Evolutionary conservation across 2,888 invertebrate genomes (phyloP).

Genomic region (Melanotus villosus): DNA sequence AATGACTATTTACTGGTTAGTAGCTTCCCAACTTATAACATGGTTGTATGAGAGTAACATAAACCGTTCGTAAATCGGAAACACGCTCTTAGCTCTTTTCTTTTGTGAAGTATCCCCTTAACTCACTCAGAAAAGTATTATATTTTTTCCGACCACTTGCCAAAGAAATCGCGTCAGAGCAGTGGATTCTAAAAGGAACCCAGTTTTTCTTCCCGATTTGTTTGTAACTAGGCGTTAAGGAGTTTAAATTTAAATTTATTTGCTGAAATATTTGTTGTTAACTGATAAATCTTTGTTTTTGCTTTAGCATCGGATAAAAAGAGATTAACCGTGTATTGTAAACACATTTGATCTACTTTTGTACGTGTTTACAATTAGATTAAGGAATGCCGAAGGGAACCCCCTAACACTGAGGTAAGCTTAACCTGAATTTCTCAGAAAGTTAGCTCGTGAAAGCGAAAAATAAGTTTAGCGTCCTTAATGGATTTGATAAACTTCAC

Average conservation of each 20-base stretch:
- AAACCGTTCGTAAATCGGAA: constrained; percentile 6
- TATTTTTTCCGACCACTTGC: background rate
- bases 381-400: constrained; percentile 5
- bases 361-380: background rate
- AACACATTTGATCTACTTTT: too few species aligned
- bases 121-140: constrained; percentile 4
- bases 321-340: background rate
- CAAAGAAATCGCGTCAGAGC: constrained; percentile 9
- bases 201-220: background rate
- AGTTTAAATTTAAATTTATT: too few species aligned
- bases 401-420: constrained; percentile 14
- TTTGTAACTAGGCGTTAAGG: background rate
- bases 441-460: constrained; percentile 17
- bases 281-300: too few species aligned
- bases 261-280: too few species aligned
- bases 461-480: constrained; percentile 26
- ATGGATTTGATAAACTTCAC: constrained; percentile 29
- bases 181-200: background rate
- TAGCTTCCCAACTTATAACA: background rate
- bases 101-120: constrained; percentile 12
- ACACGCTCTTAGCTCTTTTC: background rate
- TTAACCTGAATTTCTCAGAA: constrained; percentile 12
- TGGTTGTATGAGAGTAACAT: background rate
- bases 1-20: background rate
- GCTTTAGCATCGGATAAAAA: background rate